phyloP scores from a whole-genome alignment of 2,888 invertebrate genomes.

The Hydriomena furcata region DNA sequence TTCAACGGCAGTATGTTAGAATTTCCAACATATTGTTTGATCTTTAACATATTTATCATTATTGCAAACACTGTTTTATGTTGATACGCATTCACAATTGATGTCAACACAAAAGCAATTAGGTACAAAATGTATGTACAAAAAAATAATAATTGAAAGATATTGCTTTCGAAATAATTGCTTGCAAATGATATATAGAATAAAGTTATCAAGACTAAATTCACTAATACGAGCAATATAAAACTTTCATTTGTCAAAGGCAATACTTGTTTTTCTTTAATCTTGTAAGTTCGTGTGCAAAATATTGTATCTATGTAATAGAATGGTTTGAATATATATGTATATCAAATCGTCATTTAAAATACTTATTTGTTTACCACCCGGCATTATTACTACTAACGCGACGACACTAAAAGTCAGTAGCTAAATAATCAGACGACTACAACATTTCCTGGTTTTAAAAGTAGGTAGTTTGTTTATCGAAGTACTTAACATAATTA shows the following conservation, averaged over 20 bases:
- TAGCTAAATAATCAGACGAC: no score
- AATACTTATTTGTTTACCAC: no score
- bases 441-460: no score
- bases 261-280: neutral
- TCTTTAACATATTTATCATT: neutral
- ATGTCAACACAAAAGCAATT: neutral
- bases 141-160: neutral
- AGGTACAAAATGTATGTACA: neutral
- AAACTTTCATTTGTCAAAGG: neutral
- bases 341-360: no score
- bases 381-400: no score
- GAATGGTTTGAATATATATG: conserved; percentile 4
- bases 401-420: no score
- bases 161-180: neutral
- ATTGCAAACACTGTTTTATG: neutral
- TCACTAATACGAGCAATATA: neutral
- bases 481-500: no score
- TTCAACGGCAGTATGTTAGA: neutral
- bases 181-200: neutral
- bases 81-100: neutral
- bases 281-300: neutral
- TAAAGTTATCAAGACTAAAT: neutral
- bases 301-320: conserved; percentile 5
- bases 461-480: no score
- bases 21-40: neutral